Evolutionary conservation across 2,113 vertebrate species (phyloP), one percentile per base, ranked within the genome.

Genomic region (Sprattus sprattus): DNA sequence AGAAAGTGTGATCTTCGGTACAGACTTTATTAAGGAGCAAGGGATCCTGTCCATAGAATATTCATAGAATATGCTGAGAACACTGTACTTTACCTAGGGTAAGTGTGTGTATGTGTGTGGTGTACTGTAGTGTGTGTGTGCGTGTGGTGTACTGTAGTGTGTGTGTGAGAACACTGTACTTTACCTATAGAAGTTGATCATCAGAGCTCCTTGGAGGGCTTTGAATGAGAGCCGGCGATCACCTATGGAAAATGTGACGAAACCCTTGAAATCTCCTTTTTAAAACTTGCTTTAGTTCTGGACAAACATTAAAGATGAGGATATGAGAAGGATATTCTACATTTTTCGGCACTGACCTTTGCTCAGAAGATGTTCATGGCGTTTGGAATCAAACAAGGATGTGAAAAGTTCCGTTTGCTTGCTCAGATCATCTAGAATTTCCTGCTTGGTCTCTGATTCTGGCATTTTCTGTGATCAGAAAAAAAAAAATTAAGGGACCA

Each of bases 121-220:
- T n/a, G n/a, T n/a, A n/a, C n/a, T n/a, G n/a, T n/a, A n/a, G n/a
- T n/a, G n/a, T n/a, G n/a, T n/a, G n/a, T n/a, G n/a, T n/a, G n/a
- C n/a, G n/a, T n/a, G n/a, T n/a, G n/a, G n/a, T n/a, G n/a, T n/a
- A n/a, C n/a, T n/a, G n/a, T n/a, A n/a, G n/a, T n/a, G n/a, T n/a
- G n/a, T n/a, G n/a, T n/a, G n/a, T 83, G 10, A 28, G 13, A 71
- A 32, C 49, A 78, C 15, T 28, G 32, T 57, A 22, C 67, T 75
- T 64, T 93, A 98, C 98, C 98, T 99, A 94, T 99, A 99, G 93
- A 99, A 99, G 90, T 97, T 96, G 88, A 99, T 99, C 98, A 99
- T 99, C 89, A 99, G 91, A 60, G 98, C 98, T 15, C 98, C 98
- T 90, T 99, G 96, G n/a, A 97, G 92, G 2, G 96, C 97, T 91